A percentile compares a stretch with the other conserved stretches of the same genome.
These are phyloP conservation scores for Fulica atra DNA, from an alignment of 2,113 vertebrate genomes.

Conservation along the genomic window DNA sequence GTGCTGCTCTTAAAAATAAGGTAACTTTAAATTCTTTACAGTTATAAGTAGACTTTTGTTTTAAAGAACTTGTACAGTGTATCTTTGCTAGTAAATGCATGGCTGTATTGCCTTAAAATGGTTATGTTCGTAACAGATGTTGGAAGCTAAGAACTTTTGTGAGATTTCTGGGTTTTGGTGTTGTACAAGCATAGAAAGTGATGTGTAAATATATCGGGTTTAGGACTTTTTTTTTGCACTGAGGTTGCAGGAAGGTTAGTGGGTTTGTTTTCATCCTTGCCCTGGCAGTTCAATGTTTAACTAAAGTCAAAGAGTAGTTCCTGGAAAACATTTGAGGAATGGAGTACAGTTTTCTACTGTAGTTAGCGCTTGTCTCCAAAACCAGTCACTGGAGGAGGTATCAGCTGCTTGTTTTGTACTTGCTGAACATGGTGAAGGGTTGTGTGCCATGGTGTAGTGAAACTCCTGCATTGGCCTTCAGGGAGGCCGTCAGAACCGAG, in stretches of 20 bases:
- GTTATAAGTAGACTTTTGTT: background rate
- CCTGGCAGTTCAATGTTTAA: constrained; percentile 20
- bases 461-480: background rate
- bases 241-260: background rate
- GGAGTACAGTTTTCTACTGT: background rate
- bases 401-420: background rate
- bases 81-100: background rate
- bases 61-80: background rate
- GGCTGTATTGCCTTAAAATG: background rate
- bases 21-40: background rate
- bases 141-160: background rate
- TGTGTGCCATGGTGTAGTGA: background rate
- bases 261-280: background rate
- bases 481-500: background rate
- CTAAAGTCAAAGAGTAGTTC: background rate
- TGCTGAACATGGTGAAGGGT: background rate
- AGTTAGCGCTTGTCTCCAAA: background rate
- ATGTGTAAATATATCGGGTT: background rate
- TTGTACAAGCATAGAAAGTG: background rate
- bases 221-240: background rate
- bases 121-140: background rate
- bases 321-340: background rate
- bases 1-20: background rate
- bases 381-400: background rate
- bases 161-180: background rate